Percentiles rank a stretch among this genome's conserved stretches.
Conservation (phyloP, 1,140 invertebrate species). For the Drosophila takahashii region DNA sequence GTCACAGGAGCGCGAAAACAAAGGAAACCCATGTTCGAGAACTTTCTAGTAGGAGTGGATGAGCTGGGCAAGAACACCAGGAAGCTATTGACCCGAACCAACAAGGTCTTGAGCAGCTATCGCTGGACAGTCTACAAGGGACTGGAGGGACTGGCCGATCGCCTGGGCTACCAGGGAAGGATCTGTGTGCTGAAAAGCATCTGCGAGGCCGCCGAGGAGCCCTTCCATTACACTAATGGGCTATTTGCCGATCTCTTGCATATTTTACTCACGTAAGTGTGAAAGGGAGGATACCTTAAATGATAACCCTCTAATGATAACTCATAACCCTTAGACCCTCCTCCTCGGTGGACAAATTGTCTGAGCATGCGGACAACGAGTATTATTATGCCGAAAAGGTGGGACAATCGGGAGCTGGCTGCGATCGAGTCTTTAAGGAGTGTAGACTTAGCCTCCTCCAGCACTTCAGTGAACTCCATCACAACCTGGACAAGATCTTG, state of each 20-base stretch:
- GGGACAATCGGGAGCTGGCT: constrained; percentile 86
- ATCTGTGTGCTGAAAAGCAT: constrained; percentile 90
- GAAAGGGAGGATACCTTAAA: neutral
- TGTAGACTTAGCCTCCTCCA: constrained; percentile 85
- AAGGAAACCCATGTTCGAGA: constrained; percentile 69
- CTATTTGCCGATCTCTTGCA: constrained; percentile 90
- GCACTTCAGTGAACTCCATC: constrained; percentile 62
- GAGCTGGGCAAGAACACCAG: constrained; percentile 68
- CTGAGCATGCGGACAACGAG: constrained; percentile 88
- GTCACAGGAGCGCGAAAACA: constrained; percentile 45
- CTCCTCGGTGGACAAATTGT: constrained; percentile 87
- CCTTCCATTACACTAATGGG: constrained; percentile 88
- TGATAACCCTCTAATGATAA: neutral
- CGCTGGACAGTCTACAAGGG: constrained; percentile 78
- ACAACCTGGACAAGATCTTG: constrained; percentile 61
- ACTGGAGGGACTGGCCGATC: constrained; percentile 70
- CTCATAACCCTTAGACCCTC: constrained; percentile 87
- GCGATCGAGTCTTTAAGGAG: constrained; percentile 87
- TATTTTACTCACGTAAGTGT: constrained; percentile 88
- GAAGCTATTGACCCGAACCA: constrained; percentile 58
- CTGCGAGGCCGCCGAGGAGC: constrained; percentile 89
- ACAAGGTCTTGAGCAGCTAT: constrained; percentile 71
- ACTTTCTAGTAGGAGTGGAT: constrained; percentile 67
- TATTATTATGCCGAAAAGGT: constrained; percentile 89
- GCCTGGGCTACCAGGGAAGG: constrained; percentile 88